Evolutionary conservation across 2,888 invertebrate genomes (phyloP).

Genomic region (Gari tellinella): DNA sequence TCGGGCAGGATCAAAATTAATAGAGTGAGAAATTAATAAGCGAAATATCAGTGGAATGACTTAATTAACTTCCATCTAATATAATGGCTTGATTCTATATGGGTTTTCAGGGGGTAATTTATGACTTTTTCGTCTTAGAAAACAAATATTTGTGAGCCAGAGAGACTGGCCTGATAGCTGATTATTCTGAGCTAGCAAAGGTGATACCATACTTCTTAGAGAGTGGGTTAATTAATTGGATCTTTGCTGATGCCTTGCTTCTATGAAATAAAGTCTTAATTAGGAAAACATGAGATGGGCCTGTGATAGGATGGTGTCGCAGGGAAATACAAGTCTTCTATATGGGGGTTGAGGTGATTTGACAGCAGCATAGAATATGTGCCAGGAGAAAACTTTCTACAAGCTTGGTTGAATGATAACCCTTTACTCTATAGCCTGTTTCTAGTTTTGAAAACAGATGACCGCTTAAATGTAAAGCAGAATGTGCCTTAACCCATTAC

Average conservation of each 20-base stretch:
- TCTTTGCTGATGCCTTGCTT: conserved; percentile 33
- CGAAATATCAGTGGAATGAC: conserved; percentile 49
- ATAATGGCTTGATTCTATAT: conserved; percentile 22
- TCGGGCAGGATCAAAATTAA: conserved; percentile 48
- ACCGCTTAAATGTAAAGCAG: no score
- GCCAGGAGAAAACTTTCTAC: no score
- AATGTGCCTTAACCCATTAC: no score
- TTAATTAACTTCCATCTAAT: conserved; percentile 53
- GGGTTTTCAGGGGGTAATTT: conserved; percentile 32
- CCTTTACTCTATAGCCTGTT: no score
- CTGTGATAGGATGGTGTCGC: no score
- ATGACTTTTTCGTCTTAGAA: conserved; percentile 41
- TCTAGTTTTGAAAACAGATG: no score
- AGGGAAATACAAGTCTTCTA: no score
- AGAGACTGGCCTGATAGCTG: conserved; percentile 14
- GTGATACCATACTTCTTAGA: neutral
- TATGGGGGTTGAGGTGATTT: no score
- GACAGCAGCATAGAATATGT: no score
- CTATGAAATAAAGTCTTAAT: conserved; percentile 47
- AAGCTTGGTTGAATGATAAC: no score
- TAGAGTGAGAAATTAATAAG: conserved; percentile 63
- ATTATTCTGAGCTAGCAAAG: conserved; percentile 23
- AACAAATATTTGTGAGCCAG: conserved; percentile 56
- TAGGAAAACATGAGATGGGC: conserved; percentile 8
- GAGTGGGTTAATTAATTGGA: conserved; percentile 42